These are phyloP conservation scores for Sebastes kiyomatsui DNA, from an alignment of 2,797 vertebrate species.

Conservation along the genomic window DNA sequence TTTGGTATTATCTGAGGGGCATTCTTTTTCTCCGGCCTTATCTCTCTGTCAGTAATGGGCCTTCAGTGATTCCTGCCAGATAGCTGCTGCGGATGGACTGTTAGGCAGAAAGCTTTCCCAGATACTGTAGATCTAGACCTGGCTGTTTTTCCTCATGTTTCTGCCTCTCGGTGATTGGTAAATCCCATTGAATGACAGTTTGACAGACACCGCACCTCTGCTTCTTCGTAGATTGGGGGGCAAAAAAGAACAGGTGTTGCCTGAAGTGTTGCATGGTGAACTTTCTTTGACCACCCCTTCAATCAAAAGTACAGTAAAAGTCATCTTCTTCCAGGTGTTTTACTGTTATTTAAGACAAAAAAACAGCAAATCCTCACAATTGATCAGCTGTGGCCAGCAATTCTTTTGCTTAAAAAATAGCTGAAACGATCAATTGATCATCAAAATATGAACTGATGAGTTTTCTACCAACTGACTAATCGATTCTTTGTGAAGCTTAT, in stretches of 20 bases:
- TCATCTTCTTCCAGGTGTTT: conserved; percentile 26
- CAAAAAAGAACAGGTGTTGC: not conserved
- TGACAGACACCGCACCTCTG: conserved; percentile 52
- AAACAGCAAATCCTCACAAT: not conserved
- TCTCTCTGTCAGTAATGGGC: conserved; percentile 77
- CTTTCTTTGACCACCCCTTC: conserved; percentile 60
- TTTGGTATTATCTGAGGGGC: conserved; percentile 68
- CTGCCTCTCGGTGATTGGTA: conserved; percentile 56
- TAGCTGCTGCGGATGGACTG: conserved; percentile 58
- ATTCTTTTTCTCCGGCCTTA: conserved; percentile 69
- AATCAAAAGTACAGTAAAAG: conserved; percentile 58
- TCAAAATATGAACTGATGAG: not conserved
- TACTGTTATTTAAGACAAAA: not conserved
- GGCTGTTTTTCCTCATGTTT: conserved; percentile 54
- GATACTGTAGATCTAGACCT: conserved; percentile 52
- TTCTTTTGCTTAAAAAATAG: not conserved
- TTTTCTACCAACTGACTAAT: not conserved
- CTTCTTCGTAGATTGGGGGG: conserved; percentile 15
- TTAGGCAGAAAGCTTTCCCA: conserved; percentile 64
- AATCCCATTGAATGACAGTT: conserved; percentile 67
- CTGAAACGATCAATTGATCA: not conserved
- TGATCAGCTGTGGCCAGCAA: not conserved
- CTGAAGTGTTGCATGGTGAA: conserved; percentile 47
- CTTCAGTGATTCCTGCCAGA: conserved; percentile 74
- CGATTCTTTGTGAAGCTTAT: not conserved